phyloP scores from a whole-genome alignment of 2,113 vertebrate species.

The Triplophysa tibetana region DNA sequence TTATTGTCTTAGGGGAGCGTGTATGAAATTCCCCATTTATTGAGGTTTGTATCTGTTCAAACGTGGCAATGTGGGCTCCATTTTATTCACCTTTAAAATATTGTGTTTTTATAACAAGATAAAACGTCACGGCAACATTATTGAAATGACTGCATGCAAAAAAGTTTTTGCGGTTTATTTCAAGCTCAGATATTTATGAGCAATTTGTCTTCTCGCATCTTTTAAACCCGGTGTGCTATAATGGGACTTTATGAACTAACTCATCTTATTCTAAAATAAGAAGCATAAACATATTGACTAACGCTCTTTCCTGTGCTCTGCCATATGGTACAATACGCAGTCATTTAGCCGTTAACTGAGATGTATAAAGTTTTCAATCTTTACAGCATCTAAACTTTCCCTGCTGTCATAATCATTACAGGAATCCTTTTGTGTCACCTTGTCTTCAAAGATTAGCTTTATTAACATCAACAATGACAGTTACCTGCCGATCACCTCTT shows the following conservation, averaged over 20 bases:
- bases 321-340: neutral
- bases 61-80: constrained; percentile 46
- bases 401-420: no score
- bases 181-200: neutral
- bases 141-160: neutral
- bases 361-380: neutral
- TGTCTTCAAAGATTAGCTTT: neutral
- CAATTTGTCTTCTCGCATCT: neutral
- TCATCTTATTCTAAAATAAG: constrained; percentile 11
- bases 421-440: neutral
- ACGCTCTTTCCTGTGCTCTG: neutral
- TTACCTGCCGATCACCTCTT: constrained; percentile 50
- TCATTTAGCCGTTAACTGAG: neutral
- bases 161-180: neutral
- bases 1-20: constrained; percentile 54
- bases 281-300: neutral
- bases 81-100: constrained; percentile 32
- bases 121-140: neutral
- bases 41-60: constrained; percentile 22
- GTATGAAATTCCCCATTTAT: constrained; percentile 52
- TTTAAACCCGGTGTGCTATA: constrained; percentile 1
- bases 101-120: neutral
- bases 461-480: constrained; percentile 26
- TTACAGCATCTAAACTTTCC: neutral
- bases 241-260: constrained; percentile 2